Evolutionary conservation across 2,113 vertebrate species (phyloP), one percentile per base, ranked within the genome.

Genomic region (Spheniscus mendiculus): DNA sequence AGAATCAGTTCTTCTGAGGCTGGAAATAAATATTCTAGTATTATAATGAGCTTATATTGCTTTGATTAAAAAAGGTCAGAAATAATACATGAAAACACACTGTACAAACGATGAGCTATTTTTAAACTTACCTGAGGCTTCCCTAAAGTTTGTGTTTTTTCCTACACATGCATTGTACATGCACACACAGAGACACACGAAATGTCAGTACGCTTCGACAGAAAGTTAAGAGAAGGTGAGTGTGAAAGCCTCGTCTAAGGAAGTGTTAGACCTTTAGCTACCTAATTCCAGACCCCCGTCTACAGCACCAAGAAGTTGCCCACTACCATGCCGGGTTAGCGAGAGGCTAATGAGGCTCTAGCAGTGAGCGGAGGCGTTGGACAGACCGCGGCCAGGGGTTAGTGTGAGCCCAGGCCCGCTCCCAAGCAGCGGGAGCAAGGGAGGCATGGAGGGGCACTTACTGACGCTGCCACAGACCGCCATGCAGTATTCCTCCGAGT

Each of bases 401-500:
- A 98, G 98, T 97, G 94, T 17, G 79, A 98, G 96, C 87, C 98
- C 92, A 94, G 95, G 65, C 83, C 93, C 44, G 12, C 71, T 96
- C 69, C 94, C 81, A 19, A 66, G 66, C 10, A 84, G 97, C 89
- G 15, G 95, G 97, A 70, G 79, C 88, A 58, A 20, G 42, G 84
- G 92, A 94, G 95, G 85, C 70, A 63, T 87, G 96, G 83, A 97
- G 94, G 95, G 95, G 69, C 98, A 99, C 99, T 99, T 99, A 99
- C 99, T 98, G 99, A 99, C 98, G 96, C 99, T 99, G 98, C 99
- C 98, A 99, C 99, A 99, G 98, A 99, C 99, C 72, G 99, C 99
- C 98, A 99, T 97, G 99, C 99, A 99, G 99, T 99, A 99, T 65
- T 99, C 99, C 98, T 99, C 98, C 11, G 99, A 99, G 97, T 99